These are phyloP conservation scores for Ceratitis capitata DNA, from an alignment of 1,140 invertebrate genomes.

Conservation along the genomic window DNA sequence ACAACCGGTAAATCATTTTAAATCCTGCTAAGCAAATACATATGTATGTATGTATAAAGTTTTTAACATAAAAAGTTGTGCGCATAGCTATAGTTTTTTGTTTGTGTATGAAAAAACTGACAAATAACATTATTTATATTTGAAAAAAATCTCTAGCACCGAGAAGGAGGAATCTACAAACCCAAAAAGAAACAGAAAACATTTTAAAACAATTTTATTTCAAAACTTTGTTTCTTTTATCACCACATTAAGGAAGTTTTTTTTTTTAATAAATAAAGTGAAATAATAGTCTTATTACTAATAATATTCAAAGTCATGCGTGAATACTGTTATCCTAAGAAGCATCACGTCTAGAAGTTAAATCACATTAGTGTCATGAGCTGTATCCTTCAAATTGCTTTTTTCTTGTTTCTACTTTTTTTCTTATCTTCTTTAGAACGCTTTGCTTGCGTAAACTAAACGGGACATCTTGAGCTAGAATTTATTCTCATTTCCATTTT, in stretches of 20 bases:
- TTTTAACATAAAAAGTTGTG: too few species aligned
- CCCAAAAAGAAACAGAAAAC: background rate
- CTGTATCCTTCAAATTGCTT: background rate
- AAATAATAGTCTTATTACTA: background rate
- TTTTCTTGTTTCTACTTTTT: background rate
- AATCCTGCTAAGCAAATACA: background rate
- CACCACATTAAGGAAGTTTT: background rate
- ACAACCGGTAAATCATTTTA: background rate
- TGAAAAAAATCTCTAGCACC: background rate
- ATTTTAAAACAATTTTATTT: background rate
- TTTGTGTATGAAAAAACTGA: background rate
- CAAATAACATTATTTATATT: conserved; percentile 24
- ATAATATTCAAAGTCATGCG: background rate
- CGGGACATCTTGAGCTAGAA: too few species aligned
- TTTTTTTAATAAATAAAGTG: background rate
- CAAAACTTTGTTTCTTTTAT: background rate
- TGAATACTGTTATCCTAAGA: background rate
- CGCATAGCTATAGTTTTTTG: background rate
- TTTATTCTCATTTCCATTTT: too few species aligned
- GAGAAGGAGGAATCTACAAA: background rate
- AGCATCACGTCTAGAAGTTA: background rate
- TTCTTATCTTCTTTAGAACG: background rate
- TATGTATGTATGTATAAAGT: background rate
- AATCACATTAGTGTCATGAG: background rate
- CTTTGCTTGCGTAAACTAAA: background rate